Percentiles rank a stretch among this genome's conserved stretches.
Conservation (phyloP, 35 echinoderm and acorn worm species). For the Apostichopus japonicus region DNA sequence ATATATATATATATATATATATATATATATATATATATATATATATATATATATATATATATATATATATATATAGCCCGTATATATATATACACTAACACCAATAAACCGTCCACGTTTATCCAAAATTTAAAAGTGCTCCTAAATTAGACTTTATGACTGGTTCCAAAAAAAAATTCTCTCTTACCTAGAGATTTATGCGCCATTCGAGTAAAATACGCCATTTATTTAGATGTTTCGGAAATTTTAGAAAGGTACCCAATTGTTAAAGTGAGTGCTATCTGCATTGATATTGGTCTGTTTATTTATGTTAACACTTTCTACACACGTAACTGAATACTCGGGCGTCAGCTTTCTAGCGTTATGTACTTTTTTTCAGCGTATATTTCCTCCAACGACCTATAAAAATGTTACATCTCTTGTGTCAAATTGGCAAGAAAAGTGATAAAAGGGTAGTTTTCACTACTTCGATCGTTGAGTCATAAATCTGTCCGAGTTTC, state of each 20-base stretch:
- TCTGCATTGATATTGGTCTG: not conserved
- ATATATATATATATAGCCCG: no score
- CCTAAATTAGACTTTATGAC: conserved; percentile 41
- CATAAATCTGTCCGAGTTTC: conserved; percentile 13
- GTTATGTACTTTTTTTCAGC: not conserved
- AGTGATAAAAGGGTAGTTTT: conserved; percentile 25
- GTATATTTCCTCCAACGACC: not conserved
- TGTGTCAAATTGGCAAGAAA: not conserved
- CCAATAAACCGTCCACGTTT: no score
- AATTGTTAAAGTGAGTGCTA: not conserved
- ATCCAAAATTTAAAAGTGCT: not conserved
- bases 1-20: no score
- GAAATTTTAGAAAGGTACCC: conserved; percentile 26
- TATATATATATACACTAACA: no score
- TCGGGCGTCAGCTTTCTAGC: not conserved
- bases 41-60: no score
- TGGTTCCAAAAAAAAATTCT: not conserved
- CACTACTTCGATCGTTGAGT: not conserved
- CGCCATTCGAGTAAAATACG: conserved; percentile 27
- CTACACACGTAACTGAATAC: conserved; percentile 40
- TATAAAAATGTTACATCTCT: not conserved
- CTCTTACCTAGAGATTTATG: conserved; percentile 23
- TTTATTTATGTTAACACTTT: conserved; percentile 49
- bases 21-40: no score
- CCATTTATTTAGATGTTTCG: conserved; percentile 49